Conservation (phyloP, 2,797 vertebrate genomes). For the Margarornis squamiger region DNA sequence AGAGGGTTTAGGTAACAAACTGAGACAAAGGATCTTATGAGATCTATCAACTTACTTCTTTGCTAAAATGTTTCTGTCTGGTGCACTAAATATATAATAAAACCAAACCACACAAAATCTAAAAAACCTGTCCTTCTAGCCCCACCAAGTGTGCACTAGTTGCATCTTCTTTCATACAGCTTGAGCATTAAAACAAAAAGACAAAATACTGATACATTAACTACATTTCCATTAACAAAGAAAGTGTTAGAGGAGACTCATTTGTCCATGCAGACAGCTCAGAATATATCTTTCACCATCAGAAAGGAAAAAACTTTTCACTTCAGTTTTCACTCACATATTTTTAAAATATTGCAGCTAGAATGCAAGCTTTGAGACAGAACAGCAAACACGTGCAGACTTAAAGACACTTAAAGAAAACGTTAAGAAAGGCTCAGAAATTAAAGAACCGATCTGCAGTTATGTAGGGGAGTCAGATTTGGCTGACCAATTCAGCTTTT, state of each 20-base stretch:
- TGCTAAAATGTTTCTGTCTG: neutral
- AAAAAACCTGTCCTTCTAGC: neutral
- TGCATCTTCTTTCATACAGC: neutral
- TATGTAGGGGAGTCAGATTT: neutral
- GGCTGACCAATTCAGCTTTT: neutral
- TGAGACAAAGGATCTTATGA: neutral
- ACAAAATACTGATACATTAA: neutral
- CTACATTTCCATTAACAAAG: neutral
- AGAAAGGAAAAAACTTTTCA: neutral
- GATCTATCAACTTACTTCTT: neutral
- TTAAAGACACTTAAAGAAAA: neutral
- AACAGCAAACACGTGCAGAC: fast-evolving
- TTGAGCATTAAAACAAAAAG: neutral
- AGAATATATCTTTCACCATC: neutral
- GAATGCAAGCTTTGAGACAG: neutral
- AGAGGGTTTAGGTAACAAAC: neutral
- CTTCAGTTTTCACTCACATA: neutral
- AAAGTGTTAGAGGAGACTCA: neutral
- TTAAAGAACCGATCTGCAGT: neutral
- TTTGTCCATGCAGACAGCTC: neutral
- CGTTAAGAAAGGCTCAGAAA: neutral
- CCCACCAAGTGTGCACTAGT: neutral
- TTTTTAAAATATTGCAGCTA: neutral
- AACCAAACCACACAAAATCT: neutral
- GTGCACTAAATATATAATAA: neutral